phyloP scores from a whole-genome alignment of 2,797 vertebrate species.

The Luscinia luscinia region DNA sequence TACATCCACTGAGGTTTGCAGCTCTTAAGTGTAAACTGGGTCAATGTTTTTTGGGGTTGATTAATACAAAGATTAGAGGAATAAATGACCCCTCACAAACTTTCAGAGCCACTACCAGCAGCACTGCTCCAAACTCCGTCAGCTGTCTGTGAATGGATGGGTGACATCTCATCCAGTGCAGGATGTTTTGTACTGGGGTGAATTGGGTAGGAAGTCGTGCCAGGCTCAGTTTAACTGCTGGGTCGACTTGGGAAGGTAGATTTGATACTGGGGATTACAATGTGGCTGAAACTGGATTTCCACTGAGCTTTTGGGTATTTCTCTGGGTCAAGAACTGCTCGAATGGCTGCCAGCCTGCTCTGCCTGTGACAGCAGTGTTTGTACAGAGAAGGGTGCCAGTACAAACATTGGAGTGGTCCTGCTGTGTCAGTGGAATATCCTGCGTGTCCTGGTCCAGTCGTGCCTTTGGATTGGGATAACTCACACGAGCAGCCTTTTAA shows the following conservation, averaged over 20 bases:
- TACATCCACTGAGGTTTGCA: not conserved
- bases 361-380: constrained; percentile 14
- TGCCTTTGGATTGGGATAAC: not conserved
- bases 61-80: not conserved
- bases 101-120: not conserved
- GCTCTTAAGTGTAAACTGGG: not conserved
- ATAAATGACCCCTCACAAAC: not conserved
- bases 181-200: not conserved
- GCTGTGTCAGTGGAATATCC: not conserved
- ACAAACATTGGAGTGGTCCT: not conserved
- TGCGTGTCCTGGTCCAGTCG: not conserved
- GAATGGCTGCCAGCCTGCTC: not conserved
- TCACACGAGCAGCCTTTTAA: not conserved
- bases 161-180: not conserved
- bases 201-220: not conserved
- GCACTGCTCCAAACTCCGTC: not conserved
- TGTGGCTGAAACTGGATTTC: not conserved
- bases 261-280: not conserved
- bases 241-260: not conserved
- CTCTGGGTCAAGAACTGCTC: constrained; percentile 11
- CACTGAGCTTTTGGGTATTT: not conserved
- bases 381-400: not conserved
- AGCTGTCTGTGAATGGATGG: not conserved
- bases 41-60: not conserved
- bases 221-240: not conserved